A percentile compares a stretch with the other conserved stretches of the same genome.
Evolutionary conservation across 2,888 invertebrate genomes (phyloP).

Genomic region (Campoplex nolae): DNA sequence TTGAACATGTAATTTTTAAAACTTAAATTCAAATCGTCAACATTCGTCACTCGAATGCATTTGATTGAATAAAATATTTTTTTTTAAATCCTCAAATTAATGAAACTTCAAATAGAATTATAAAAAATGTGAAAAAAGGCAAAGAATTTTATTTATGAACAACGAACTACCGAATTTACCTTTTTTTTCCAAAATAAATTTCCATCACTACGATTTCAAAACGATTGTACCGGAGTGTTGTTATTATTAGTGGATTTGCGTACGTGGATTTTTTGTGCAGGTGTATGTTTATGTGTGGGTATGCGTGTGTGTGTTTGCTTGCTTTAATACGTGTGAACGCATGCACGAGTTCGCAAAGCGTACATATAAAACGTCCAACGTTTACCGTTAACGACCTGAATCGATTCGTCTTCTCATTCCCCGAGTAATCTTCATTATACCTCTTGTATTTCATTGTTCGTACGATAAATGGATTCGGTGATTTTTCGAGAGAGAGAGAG

Average conservation of each 20-base stretch:
- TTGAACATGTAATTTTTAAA: no score
- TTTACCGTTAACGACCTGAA: slow-evolving; percentile 82
- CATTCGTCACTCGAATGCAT: neutral
- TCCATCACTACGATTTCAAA: neutral
- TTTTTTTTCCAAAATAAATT: neutral
- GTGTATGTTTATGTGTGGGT: neutral
- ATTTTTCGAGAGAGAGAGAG: neutral
- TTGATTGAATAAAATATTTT: neutral
- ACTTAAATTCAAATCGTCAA: neutral
- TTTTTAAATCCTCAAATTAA: neutral
- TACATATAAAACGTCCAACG: slow-evolving; percentile 71
- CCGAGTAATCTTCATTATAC: slow-evolving; percentile 45
- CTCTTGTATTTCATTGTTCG: slow-evolving; percentile 20
- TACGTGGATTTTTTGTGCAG: slow-evolving; percentile 18
- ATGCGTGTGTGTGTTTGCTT: no score
- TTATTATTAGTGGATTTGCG: neutral
- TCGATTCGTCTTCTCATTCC: slow-evolving; percentile 64
- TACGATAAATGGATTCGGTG: slow-evolving; percentile 12
- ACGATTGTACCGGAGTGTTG: neutral
- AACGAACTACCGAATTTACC: neutral
- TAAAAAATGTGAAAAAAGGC: no score
- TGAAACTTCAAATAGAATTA: neutral
- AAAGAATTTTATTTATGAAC: neutral
- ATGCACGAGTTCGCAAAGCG: slow-evolving; percentile 75
- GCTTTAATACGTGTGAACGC: slow-evolving; percentile 24